These are phyloP conservation scores for Cyprinella venusta DNA, from an alignment of 2,797 vertebrate genomes.

Conservation along the genomic window DNA sequence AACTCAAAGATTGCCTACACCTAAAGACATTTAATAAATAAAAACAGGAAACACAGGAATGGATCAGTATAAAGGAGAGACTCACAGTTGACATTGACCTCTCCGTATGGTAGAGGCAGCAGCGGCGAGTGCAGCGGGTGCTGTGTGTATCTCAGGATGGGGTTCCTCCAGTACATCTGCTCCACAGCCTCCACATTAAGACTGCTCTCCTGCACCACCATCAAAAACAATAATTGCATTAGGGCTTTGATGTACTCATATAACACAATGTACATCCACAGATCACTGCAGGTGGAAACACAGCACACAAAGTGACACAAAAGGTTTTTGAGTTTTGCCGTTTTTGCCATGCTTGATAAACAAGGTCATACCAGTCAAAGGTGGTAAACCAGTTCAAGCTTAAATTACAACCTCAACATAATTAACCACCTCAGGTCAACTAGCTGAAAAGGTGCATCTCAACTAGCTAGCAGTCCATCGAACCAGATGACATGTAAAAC, in stretches of 20 bases:
- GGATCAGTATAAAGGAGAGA: conserved; percentile 4
- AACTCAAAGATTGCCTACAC: background rate
- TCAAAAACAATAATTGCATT: conserved; percentile 29
- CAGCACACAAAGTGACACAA: conserved; percentile 23
- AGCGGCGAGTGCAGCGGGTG: conserved; percentile 92
- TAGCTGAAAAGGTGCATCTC: background rate
- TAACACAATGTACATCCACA: background rate
- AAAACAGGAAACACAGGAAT: background rate
- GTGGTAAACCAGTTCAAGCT: background rate
- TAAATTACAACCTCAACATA: background rate
- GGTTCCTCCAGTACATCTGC: conserved; percentile 92
- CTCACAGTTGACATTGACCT: conserved; percentile 86
- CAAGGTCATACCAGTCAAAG: background rate
- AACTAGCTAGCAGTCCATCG: background rate
- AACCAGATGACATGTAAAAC: background rate
- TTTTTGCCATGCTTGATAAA: background rate
- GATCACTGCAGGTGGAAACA: background rate
- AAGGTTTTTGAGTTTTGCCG: background rate
- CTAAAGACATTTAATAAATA: background rate
- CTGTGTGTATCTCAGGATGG: conserved; percentile 92
- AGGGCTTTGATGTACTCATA: conserved; percentile 10
- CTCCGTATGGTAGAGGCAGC: conserved; percentile 89
- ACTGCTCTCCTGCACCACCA: conserved; percentile 84
- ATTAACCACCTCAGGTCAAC: background rate
- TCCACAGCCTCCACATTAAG: conserved; percentile 90